phyloP scores from a whole-genome alignment of 1,140 invertebrate species.

The Panagrolaimus sp. region DNA sequence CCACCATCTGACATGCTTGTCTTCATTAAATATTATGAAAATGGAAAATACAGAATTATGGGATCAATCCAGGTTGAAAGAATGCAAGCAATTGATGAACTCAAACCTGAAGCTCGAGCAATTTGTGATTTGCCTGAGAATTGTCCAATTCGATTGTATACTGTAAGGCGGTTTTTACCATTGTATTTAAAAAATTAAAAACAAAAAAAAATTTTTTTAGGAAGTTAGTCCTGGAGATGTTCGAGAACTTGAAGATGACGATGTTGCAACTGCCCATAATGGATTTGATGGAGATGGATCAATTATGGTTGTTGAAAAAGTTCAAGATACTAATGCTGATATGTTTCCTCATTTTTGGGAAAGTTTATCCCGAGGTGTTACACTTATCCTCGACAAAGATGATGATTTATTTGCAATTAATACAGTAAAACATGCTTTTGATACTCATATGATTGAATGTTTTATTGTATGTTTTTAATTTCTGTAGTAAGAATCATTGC shows the following conservation, averaged over 20 bases:
- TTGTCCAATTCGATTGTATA: background rate
- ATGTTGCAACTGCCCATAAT: background rate
- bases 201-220: background rate
- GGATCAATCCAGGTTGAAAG: background rate
- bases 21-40: background rate
- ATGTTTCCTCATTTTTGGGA: background rate
- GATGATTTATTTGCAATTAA: background rate
- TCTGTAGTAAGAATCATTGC: no score
- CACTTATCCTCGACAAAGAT: background rate
- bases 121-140: background rate
- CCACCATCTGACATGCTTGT: background rate
- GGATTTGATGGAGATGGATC: slow-evolving; percentile 2
- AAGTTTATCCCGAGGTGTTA: background rate
- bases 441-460: background rate
- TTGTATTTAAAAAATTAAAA: no score
- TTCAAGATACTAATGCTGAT: background rate
- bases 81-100: background rate
- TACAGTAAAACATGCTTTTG: background rate
- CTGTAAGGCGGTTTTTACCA: no score
- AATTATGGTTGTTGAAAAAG: background rate
- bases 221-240: background rate
- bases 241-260: background rate
- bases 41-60: background rate
- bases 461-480: background rate
- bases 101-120: background rate